Conservation (phyloP, 2,113 vertebrate genomes). For the Mola mola region DNA sequence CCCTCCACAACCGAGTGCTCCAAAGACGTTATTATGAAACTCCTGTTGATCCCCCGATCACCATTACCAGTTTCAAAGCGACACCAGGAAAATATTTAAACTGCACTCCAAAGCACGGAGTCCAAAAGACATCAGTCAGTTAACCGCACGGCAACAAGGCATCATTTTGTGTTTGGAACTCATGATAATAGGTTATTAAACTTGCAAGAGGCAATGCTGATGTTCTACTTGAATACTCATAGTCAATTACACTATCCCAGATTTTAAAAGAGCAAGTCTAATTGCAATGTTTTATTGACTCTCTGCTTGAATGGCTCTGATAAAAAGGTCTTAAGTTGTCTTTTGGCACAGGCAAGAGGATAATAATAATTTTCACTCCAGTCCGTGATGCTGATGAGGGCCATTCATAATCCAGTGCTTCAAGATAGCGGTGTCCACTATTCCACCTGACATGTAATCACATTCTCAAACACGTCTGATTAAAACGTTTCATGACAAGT, state of each 20-base stretch:
- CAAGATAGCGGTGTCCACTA: slow-evolving; percentile 10
- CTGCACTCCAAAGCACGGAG: too few species aligned
- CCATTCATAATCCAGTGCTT: slow-evolving; percentile 26
- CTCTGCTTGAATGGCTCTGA: slow-evolving; percentile 67
- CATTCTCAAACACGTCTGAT: too few species aligned
- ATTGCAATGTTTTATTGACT: slow-evolving; percentile 62
- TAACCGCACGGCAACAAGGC: slow-evolving; percentile 21
- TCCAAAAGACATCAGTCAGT: too few species aligned
- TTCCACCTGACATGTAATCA: too few species aligned
- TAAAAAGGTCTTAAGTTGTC: slow-evolving; percentile 62
- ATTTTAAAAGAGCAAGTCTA: slow-evolving; percentile 57
- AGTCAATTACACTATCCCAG: slow-evolving; percentile 66
- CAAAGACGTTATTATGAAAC: slow-evolving; percentile 63
- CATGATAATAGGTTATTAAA: slow-evolving; percentile 49
- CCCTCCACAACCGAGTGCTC: slow-evolving; percentile 53
- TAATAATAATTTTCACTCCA: slow-evolving; percentile 45
- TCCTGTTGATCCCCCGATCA: slow-evolving; percentile 59
- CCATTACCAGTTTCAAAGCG: slow-evolving; percentile 52
- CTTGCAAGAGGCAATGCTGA: slow-evolving; percentile 42
- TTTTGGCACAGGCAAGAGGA: slow-evolving; percentile 50
- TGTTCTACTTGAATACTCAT: slow-evolving; percentile 68
- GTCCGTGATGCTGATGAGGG: slow-evolving; percentile 40
- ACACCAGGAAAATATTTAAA: slow-evolving; percentile 49
- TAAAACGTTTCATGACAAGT: too few species aligned
- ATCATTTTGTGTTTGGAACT: slow-evolving; percentile 17